Conservation (phyloP, 2,888 invertebrate species). For the Carterocephalus palaemon region DNA sequence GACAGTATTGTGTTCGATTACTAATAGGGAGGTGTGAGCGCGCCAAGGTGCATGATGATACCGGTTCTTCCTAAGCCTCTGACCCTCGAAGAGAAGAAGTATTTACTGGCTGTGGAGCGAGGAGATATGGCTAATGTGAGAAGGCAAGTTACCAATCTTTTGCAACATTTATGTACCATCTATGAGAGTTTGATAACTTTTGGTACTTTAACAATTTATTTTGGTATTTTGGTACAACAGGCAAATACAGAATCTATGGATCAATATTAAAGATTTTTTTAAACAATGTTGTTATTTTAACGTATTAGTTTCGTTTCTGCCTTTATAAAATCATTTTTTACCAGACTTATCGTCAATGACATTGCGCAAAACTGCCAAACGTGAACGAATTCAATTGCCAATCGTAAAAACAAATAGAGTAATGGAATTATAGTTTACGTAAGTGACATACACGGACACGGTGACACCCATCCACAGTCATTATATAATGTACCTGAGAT, state of each 20-base stretch:
- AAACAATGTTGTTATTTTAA: too few species aligned
- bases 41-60: slow-evolving; percentile 64
- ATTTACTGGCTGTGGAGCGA: slow-evolving; percentile 93
- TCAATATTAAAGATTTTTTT: too few species aligned
- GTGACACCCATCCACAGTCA: not conserved
- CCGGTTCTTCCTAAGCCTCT: slow-evolving; percentile 85
- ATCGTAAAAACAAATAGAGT: slow-evolving; percentile 3
- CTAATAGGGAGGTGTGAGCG: slow-evolving; percentile 33
- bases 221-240: too few species aligned
- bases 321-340: too few species aligned
- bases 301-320: too few species aligned
- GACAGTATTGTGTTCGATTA: too few species aligned
- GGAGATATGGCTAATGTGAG: slow-evolving; percentile 94
- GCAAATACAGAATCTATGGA: too few species aligned
- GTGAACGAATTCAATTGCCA: slow-evolving; percentile 13
- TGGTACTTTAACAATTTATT: too few species aligned
- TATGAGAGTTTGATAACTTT: too few species aligned
- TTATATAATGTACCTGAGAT: not conserved
- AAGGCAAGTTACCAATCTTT: slow-evolving; percentile 76
- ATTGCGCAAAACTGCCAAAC: slow-evolving; percentile 9
- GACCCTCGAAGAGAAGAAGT: slow-evolving; percentile 92
- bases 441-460: not conserved
- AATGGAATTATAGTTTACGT: slow-evolving; percentile 13
- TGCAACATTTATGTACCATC: too few species aligned
- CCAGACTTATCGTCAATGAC: slow-evolving; percentile 3